Evolutionary conservation across 2,888 invertebrate species (phyloP), one percentile per base, ranked within the genome.

Genomic region (Julus scanicus): DNA sequence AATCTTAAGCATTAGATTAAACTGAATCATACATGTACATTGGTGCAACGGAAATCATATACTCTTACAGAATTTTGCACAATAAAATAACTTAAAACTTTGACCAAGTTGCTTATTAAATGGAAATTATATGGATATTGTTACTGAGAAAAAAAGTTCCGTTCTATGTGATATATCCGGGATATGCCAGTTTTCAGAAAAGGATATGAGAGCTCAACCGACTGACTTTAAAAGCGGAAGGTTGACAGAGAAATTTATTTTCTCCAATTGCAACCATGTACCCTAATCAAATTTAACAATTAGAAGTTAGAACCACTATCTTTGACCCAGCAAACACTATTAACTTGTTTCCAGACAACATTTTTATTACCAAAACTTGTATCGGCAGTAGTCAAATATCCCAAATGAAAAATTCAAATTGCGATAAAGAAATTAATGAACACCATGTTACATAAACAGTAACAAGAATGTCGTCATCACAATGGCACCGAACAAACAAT

Each of bases 101-200:
- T 44, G 44, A 44, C 44, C 44, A 44, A 44, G 44, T 0, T 5
- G 9, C 20, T 9, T 29, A 8, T 20, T 71, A 71, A 20, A 71
- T 20, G 63, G 8, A 71, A 29, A 29, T 29, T 20, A 17, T 8
- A 71, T 20, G 63, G 63, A 71, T 6, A n/a, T n/a, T 63, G n/a
- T 15, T n/a, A 17, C 20, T 5, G 20, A 8, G 44, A 71, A 71
- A 71, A 71, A 20, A 71, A n/a, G 20, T 20, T 6, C 20, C n/a
- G 63, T 63, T 71, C 8, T 71, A 20, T 20, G 20, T 4, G 63
- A 71, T 57, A 57, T 57, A 71, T 71, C 63, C 63, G 63, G 63
- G 63, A 71, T 20, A 71, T 71, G 63, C 63, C 20, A 71, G 17
- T 71, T 71, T 71, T 71, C 63, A 71, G 63, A 71, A 71, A 71